Conservation (phyloP, 2,888 invertebrate genomes). For the Gortyna flavago region DNA sequence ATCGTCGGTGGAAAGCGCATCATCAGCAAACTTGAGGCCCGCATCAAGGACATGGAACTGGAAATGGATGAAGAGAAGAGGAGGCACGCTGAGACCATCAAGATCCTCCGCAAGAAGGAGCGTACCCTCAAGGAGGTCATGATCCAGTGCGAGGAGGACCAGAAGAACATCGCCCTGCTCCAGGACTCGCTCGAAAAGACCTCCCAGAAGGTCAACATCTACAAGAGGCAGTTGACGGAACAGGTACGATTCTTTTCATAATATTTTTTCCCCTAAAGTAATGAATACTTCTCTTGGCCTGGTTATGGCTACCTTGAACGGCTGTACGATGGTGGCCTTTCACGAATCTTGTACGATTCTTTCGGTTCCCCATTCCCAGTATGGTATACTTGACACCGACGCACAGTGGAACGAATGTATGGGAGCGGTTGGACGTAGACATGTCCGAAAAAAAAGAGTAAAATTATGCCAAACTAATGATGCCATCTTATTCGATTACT, state of each 20-base stretch:
- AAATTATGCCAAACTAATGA: too few species aligned
- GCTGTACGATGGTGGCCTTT: neutral
- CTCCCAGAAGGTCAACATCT: slow-evolving; percentile 96
- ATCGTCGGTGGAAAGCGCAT: slow-evolving; percentile 99
- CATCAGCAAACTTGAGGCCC: slow-evolving; percentile 99
- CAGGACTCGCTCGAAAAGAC: slow-evolving; percentile 97
- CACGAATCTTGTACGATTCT: neutral
- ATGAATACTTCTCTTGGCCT: neutral
- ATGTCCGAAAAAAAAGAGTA: too few species aligned
- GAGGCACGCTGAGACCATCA: slow-evolving; percentile 98
- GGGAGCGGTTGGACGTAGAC: too few species aligned
- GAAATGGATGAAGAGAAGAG: slow-evolving; percentile 99
- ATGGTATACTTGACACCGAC: neutral
- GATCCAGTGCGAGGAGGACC: slow-evolving; percentile 98
- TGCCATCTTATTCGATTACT: too few species aligned
- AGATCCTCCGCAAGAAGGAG: slow-evolving; percentile 99
- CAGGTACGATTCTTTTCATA: slow-evolving; percentile 89
- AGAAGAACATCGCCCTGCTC: slow-evolving; percentile 97
- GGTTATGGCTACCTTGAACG: neutral
- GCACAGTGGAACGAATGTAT: too few species aligned
- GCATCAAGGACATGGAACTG: slow-evolving; percentile 98
- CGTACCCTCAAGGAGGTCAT: slow-evolving; percentile 98
- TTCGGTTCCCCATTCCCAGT: neutral
- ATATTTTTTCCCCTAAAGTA: neutral
- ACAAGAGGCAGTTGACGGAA: slow-evolving; percentile 98